phyloP scores from a whole-genome alignment of 2,797 vertebrate species.

The Phaenicophaeus curvirostris region DNA sequence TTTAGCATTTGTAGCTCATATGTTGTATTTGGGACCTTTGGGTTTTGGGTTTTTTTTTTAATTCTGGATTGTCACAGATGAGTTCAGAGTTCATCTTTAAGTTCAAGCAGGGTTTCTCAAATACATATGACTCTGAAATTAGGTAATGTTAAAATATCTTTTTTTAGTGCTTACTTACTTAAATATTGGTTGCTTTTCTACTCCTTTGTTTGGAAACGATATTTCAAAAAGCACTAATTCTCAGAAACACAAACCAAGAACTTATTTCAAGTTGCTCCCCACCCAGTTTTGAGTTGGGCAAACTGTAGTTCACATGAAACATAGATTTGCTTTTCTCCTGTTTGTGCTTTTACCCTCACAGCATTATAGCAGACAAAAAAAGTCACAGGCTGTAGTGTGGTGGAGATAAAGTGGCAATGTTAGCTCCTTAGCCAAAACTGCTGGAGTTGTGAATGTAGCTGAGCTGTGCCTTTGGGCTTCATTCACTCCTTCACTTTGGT shows the following conservation, averaged over 20 bases:
- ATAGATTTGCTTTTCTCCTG: not conserved
- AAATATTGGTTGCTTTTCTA: conserved; percentile 38
- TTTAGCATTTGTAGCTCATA: not conserved
- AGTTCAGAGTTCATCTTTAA: not conserved
- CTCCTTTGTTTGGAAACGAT: conserved; percentile 35
- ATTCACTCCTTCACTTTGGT: not conserved
- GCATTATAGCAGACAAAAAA: not conserved
- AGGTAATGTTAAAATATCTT: not conserved
- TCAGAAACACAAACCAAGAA: conserved; percentile 20
- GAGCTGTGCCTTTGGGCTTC: not conserved
- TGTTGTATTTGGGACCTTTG: not conserved
- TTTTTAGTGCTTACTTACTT: conserved; percentile 21
- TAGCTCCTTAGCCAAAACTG: not conserved
- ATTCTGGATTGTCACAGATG: not conserved
- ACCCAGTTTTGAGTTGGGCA: not conserved
- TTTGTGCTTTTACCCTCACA: not conserved
- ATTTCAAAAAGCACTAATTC: conserved; percentile 29
- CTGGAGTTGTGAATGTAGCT: not conserved
- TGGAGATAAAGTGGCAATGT: not conserved
- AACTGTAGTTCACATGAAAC: not conserved
- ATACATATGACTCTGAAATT: not conserved
- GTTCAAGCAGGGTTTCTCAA: not conserved
- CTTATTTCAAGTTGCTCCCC: not conserved
- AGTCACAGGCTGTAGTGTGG: not conserved
- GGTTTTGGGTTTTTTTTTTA: not conserved